Evolutionary conservation across 2,797 vertebrate species (phyloP).

Genomic region (Peromyscus attwateri): DNA sequence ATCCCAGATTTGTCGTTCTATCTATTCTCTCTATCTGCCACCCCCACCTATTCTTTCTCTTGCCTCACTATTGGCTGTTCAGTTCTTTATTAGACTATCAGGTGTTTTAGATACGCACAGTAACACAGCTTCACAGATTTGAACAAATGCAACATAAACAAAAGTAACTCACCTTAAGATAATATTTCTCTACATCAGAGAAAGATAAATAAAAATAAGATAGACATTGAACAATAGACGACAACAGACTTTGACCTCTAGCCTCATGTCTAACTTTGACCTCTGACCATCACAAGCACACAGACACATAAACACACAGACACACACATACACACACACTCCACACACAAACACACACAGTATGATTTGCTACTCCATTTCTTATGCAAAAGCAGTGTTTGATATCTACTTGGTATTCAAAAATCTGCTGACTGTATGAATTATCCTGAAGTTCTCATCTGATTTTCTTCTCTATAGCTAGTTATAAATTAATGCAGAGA

Average conservation of each 20-base stretch:
- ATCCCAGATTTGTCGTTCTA: no score
- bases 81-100: no score
- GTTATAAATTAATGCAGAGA: constrained; percentile 37
- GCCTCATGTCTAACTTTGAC: background rate
- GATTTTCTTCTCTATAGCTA: constrained; percentile 26
- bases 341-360: background rate
- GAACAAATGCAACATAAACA: no score
- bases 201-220: background rate
- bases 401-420: constrained; percentile 9
- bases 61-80: no score
- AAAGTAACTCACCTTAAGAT: no score
- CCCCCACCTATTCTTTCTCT: no score
- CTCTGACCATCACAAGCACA: background rate
- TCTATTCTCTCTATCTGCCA: no score
- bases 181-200: no score
- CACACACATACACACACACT: no score
- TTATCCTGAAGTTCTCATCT: background rate
- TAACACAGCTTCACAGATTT: no score
- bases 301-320: background rate
- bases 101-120: no score
- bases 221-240: background rate
- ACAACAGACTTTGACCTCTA: background rate
- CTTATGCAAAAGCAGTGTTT: constrained; percentile 5
- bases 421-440: constrained; percentile 26
- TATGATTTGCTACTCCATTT: background rate